Percentiles rank a stretch among this genome's conserved stretches.
phyloP scores from a whole-genome alignment of 1,140 invertebrate genomes.

The Pseudomyrmex concolor region DNA sequence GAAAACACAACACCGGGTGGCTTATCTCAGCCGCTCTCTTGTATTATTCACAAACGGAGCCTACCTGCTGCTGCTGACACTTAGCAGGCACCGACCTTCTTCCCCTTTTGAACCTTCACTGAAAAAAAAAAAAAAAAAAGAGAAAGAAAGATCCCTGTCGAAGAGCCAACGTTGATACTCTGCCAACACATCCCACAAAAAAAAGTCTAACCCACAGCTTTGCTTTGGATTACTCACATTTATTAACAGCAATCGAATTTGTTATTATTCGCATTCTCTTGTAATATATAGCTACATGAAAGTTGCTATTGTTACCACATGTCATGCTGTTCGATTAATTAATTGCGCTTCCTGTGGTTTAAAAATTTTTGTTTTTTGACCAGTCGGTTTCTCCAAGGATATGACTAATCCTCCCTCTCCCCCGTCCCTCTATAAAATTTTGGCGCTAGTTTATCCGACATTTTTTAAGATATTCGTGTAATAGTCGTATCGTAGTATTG shows the following conservation, averaged over 20 bases:
- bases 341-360: constrained; percentile 36
- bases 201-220: constrained; percentile 75
- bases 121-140: constrained; percentile 26
- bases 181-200: constrained; percentile 81
- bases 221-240: constrained; percentile 77
- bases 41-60: constrained; percentile 64
- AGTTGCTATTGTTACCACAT: constrained; percentile 13
- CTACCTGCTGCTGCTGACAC: constrained; percentile 78
- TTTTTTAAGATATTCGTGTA: not conserved
- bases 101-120: constrained; percentile 25
- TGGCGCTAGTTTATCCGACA: not conserved
- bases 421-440: not conserved
- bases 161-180: constrained; percentile 77
- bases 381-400: constrained; percentile 18
- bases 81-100: constrained; percentile 67
- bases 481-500: not conserved
- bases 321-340: constrained; percentile 38
- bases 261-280: constrained; percentile 50
- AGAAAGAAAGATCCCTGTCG: constrained; percentile 56
- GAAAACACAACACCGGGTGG: constrained; percentile 68
- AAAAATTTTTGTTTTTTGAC: constrained; percentile 1
- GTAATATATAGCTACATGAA: not conserved
- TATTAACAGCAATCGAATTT: constrained; percentile 70
- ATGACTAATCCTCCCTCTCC: constrained; percentile 20
- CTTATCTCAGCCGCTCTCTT: constrained; percentile 56